phyloP scores from a whole-genome alignment of 2,888 invertebrate species.

The Caenorhabditis becei region DNA sequence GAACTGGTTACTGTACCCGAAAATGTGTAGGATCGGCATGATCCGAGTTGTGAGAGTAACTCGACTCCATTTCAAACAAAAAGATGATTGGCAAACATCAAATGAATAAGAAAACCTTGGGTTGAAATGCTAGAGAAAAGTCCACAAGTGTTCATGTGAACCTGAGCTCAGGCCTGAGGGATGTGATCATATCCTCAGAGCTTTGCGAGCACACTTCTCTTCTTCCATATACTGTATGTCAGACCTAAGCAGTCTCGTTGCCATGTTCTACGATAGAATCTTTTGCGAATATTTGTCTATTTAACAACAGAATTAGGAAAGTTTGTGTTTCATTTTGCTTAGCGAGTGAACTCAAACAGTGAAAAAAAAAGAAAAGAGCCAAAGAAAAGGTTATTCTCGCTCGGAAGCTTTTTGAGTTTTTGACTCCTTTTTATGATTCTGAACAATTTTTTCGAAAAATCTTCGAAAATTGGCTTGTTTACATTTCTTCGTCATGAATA shows the following conservation, averaged over 20 bases:
- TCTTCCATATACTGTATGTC: not conserved
- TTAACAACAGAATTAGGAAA: constrained; percentile 57
- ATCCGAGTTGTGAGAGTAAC: constrained; percentile 26
- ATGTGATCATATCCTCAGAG: not conserved
- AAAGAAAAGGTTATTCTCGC: constrained; percentile 3
- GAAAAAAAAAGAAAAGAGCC: constrained; percentile 19
- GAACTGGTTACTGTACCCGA: not conserved
- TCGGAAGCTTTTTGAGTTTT: not conserved
- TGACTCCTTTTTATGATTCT: not conserved
- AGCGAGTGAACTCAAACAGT: constrained; percentile 40
- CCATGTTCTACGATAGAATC: not conserved
- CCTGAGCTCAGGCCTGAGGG: not conserved
- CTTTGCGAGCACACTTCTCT: not conserved
- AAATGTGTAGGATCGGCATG: not conserved
- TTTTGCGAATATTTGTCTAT: constrained; percentile 30
- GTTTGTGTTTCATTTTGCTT: constrained; percentile 44
- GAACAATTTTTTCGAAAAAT: not conserved
- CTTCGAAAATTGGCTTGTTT: not conserved
- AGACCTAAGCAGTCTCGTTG: not conserved
- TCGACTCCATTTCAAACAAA: constrained; percentile 48
- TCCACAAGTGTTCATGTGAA: constrained; percentile 3
- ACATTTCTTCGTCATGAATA: not conserved
- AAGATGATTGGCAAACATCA: constrained; percentile 38
- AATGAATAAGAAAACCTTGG: constrained; percentile 20
- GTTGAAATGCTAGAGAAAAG: constrained; percentile 4